A percentile compares a stretch with the other conserved stretches of the same genome.
Evolutionary conservation across 2,888 invertebrate species (phyloP).

Genomic region (Pachliopta kotzebuea): DNA sequence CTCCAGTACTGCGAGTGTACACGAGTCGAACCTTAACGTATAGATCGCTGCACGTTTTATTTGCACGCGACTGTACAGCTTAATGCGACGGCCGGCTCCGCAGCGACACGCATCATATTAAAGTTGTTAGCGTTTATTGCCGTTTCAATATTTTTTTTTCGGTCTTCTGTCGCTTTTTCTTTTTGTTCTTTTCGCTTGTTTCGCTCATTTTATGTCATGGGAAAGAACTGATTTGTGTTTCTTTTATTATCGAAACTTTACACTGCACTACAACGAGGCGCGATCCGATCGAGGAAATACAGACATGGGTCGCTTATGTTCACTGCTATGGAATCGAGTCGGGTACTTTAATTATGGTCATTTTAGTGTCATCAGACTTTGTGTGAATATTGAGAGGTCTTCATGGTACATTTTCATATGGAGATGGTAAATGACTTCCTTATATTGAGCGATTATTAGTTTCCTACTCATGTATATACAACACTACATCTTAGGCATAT

Average conservation of each 20-base stretch:
- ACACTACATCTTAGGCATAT: no score
- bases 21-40: neutral
- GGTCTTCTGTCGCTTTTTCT: no score
- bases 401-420: no score
- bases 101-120: constrained; percentile 31
- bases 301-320: no score
- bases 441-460: no score
- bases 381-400: no score
- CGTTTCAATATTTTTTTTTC: constrained; percentile 23
- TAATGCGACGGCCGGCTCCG: constrained; percentile 29
- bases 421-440: no score
- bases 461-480: no score
- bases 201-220: constrained; percentile 31
- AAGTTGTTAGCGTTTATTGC: constrained; percentile 32
- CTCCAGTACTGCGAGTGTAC: neutral
- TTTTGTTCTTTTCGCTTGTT: constrained; percentile 23
- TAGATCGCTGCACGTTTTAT: neutral
- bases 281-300: neutral
- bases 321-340: no score
- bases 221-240: constrained; percentile 30
- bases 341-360: no score
- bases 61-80: constrained; percentile 16
- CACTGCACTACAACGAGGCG: constrained; percentile 15
- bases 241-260: constrained; percentile 27
- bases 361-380: no score